Evolutionary conservation across 2,113 vertebrate species (phyloP).

Genomic region (Toxotes chatareus): DNA sequence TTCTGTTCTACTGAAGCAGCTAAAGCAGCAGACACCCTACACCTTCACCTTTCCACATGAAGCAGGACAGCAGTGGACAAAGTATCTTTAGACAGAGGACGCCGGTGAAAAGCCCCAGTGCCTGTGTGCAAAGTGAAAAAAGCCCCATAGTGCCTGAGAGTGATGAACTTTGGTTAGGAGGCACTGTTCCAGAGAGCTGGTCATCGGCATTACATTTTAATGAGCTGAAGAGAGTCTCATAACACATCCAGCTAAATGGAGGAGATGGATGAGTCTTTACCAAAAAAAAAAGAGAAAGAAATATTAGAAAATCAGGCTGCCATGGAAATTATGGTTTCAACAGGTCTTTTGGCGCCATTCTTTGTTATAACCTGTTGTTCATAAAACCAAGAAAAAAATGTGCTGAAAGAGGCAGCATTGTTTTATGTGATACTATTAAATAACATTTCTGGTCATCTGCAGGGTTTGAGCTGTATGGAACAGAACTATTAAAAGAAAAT

Average conservation of each 20-base stretch:
- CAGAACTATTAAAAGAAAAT: neutral
- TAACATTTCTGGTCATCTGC: neutral
- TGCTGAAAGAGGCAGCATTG: too few relatives aligned
- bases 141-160: constrained; percentile 74
- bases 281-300: constrained; percentile 66
- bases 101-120: constrained; percentile 44
- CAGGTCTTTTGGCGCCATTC: constrained; percentile 39
- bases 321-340: constrained; percentile 41
- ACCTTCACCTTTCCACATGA: constrained; percentile 59
- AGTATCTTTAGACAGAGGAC: constrained; percentile 65
- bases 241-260: constrained; percentile 69
- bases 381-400: neutral
- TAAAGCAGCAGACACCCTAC: constrained; percentile 55
- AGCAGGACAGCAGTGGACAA: constrained; percentile 63
- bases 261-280: constrained; percentile 58
- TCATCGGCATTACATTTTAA: constrained; percentile 89
- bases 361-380: constrained; percentile 44
- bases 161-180: constrained; percentile 90
- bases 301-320: constrained; percentile 4
- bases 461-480: constrained; percentile 14
- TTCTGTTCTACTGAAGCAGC: constrained; percentile 47
- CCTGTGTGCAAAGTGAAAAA: constrained; percentile 69
- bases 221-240: constrained; percentile 87
- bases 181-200: constrained; percentile 88
- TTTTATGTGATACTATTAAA: neutral